Conservation (phyloP, 1,140 invertebrate genomes). For the Diabrotica virgifera region DNA sequence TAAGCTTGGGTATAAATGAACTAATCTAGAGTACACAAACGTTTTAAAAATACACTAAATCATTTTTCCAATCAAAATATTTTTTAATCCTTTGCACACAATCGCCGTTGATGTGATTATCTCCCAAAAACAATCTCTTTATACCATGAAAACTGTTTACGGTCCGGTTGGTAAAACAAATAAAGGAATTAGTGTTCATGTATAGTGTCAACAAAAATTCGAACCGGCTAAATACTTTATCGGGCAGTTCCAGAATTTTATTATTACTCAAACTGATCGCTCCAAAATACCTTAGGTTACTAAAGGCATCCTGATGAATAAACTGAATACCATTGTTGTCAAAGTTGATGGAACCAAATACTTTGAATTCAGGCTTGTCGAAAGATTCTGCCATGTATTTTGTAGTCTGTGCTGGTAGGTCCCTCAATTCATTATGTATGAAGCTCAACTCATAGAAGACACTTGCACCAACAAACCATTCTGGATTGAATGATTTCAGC, state of each 20-base stretch:
- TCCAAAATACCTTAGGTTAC: conserved; percentile 8
- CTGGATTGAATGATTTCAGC: neutral
- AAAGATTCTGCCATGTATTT: conserved; percentile 7
- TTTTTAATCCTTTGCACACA: conserved; percentile 11
- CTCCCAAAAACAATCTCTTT: conserved; percentile 10
- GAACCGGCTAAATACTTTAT: conserved; percentile 5
- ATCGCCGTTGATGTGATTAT: conserved; percentile 13
- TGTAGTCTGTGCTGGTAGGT: conserved; percentile 14
- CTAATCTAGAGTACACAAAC: too few species aligned
- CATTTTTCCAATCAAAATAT: conserved; percentile 15
- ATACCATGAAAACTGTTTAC: conserved; percentile 15
- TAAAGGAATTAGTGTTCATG: conserved; percentile 17
- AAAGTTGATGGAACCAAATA: conserved; percentile 10
- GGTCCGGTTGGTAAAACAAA: conserved; percentile 10
- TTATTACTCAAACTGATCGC: conserved; percentile 20
- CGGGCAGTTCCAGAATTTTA: conserved; percentile 8
- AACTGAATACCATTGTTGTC: conserved; percentile 15
- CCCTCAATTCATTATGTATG: conserved; percentile 12
- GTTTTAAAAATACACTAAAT: conserved; percentile 15
- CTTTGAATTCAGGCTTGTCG: neutral
- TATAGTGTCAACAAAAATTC: conserved; percentile 15
- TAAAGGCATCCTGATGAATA: conserved; percentile 13
- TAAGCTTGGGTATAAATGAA: too few species aligned
- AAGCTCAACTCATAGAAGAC: conserved; percentile 15
- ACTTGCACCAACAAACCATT: conserved; percentile 12